Percentiles rank a stretch among this genome's conserved stretches.
phyloP scores from a whole-genome alignment of 2,113 vertebrate genomes.

The Microtus richardsoni region DNA sequence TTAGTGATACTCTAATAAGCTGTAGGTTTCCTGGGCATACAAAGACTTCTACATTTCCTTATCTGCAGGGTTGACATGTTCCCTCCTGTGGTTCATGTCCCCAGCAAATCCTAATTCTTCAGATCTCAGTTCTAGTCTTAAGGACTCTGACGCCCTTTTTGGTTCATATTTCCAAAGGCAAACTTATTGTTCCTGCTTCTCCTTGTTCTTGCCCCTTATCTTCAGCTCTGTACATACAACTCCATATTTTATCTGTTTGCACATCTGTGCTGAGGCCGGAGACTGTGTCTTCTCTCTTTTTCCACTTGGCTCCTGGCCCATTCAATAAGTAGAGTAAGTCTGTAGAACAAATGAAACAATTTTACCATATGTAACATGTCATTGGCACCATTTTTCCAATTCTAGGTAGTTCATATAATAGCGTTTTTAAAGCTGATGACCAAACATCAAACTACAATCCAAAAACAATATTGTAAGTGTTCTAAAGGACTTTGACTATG shows the following conservation, averaged over 20 bases:
- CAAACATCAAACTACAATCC: neutral
- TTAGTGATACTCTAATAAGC: neutral
- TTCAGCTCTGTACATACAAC: rapidly evolving
- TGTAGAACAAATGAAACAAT: neutral
- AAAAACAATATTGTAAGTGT: neutral
- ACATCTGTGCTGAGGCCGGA: neutral
- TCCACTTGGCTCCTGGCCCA: neutral
- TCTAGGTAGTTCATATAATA: neutral
- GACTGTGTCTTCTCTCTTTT: neutral
- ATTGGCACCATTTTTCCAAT: neutral
- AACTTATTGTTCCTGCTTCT: neutral
- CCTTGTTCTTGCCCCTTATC: neutral
- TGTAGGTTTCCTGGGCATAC: neutral
- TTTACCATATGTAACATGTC: neutral
- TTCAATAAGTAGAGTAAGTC: neutral
- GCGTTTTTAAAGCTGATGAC: neutral
- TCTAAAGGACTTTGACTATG: neutral
- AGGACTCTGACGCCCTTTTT: neutral
- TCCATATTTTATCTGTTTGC: neutral
- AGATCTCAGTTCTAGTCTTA: neutral
- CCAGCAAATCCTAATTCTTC: neutral
- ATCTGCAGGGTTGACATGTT: neutral
- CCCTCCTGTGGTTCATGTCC: too few relatives aligned
- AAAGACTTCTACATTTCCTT: neutral
- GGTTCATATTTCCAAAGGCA: neutral